Conservation (phyloP, 2,797 vertebrate genomes). For the Schizopygopsis pylzovi region DNA sequence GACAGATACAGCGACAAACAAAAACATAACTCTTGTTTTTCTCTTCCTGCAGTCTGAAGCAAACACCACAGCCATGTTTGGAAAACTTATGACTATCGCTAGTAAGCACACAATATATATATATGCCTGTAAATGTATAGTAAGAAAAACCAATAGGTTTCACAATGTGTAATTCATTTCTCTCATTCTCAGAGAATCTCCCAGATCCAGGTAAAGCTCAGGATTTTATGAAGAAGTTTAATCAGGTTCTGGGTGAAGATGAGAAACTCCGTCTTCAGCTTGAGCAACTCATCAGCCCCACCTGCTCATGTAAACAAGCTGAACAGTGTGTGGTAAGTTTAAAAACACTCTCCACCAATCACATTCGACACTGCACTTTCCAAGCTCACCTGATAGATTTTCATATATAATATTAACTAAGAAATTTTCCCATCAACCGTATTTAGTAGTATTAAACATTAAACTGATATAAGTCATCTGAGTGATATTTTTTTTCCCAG, state of each 20-base stretch:
- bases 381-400: not conserved
- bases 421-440: not conserved
- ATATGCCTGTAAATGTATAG: not conserved
- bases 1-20: not conserved
- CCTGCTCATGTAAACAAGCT: constrained; percentile 98
- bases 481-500: constrained; percentile 71
- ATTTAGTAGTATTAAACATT: not conserved
- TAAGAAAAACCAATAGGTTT: not conserved
- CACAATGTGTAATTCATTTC: not conserved
- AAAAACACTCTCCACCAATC: not conserved
- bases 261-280: constrained; percentile 93
- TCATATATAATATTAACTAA: not conserved
- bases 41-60: constrained; percentile 85
- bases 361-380: not conserved
- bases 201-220: constrained; percentile 98
- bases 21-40: not conserved
- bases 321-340: constrained; percentile 96
- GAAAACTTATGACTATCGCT: constrained; percentile 96
- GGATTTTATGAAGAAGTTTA: constrained; percentile 99
- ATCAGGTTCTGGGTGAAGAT: constrained; percentile 96
- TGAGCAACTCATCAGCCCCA: constrained; percentile 93
- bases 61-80: constrained; percentile 94
- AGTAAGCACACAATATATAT: constrained; percentile 81
- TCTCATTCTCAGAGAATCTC: constrained; percentile 85
- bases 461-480: not conserved